These are phyloP conservation scores for Phylloscopus trochiloides DNA, from an alignment of 2,113 vertebrate genomes.

Conservation along the genomic window DNA sequence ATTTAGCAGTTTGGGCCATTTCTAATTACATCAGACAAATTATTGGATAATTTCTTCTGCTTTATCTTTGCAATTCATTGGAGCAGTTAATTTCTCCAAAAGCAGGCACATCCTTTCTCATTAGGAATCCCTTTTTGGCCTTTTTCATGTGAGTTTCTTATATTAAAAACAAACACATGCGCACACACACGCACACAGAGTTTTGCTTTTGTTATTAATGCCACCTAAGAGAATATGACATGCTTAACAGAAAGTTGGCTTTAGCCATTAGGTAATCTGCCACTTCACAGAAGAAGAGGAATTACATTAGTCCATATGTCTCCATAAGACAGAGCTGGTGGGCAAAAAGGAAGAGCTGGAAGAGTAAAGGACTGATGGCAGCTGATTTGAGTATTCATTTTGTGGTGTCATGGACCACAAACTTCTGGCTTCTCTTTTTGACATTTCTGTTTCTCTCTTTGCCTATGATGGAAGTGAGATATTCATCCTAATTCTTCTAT, in stretches of 20 bases:
- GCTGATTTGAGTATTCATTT: not conserved
- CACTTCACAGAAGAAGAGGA: constrained; percentile 1
- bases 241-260: constrained; percentile 63
- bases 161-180: not conserved
- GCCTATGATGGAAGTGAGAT: not conserved
- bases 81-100: constrained; percentile 77
- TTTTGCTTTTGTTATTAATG: constrained; percentile 61
- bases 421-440: not conserved
- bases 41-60: constrained; percentile 78
- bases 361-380: not conserved
- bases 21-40: constrained; percentile 71
- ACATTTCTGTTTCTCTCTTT: not conserved
- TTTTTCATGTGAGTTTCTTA: constrained; percentile 60
- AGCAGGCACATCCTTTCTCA: constrained; percentile 69
- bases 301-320: not conserved
- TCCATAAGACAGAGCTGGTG: not conserved
- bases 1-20: constrained; percentile 11
- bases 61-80: constrained; percentile 79
- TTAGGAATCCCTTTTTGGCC: constrained; percentile 67
- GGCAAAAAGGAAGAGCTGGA: not conserved
- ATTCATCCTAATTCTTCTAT: not conserved
- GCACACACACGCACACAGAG: not conserved
- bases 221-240: constrained; percentile 44
- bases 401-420: not conserved
- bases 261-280: constrained; percentile 10